Conservation (phyloP, 2,797 vertebrate genomes). For the Chelmon rostratus region DNA sequence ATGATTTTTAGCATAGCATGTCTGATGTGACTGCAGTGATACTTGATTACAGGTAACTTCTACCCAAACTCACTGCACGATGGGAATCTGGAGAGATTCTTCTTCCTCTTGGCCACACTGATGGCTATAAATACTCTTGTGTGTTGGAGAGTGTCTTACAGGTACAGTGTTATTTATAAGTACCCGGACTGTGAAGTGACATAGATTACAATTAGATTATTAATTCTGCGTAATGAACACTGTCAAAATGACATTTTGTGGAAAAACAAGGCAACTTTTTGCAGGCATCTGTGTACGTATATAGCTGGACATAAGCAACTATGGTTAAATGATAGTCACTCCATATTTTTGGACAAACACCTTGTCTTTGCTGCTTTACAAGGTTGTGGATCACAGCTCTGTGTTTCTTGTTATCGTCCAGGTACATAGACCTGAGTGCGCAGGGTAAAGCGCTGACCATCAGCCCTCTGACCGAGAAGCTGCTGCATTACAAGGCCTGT, state of each 20-base stretch:
- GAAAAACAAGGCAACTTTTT: too few relatives aligned
- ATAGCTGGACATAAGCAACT: neutral
- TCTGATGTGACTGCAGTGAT: neutral
- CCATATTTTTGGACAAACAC: neutral
- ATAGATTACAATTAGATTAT: neutral
- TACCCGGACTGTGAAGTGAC: neutral
- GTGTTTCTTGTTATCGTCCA: slow-evolving; percentile 56
- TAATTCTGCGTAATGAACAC: neutral
- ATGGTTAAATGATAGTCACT: too few relatives aligned
- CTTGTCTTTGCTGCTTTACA: neutral
- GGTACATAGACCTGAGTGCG: slow-evolving; percentile 88
- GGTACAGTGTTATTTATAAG: slow-evolving; percentile 78
- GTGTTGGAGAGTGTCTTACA: slow-evolving; percentile 91
- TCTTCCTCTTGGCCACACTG: slow-evolving; percentile 91
- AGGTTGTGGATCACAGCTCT: neutral
- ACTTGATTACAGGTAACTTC: slow-evolving; percentile 87
- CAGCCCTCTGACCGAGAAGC: slow-evolving; percentile 87
- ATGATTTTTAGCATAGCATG: neutral
- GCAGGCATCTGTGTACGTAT: too few relatives aligned
- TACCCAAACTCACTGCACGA: slow-evolving; percentile 91
- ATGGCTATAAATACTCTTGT: slow-evolving; percentile 89
- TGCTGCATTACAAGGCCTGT: slow-evolving; percentile 87
- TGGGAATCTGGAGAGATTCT: slow-evolving; percentile 94
- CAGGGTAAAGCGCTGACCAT: slow-evolving; percentile 77
- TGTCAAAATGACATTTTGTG: neutral